These are phyloP conservation scores for Amblyraja radiata DNA, from an alignment of 2,797 vertebrate species.

Conservation along the genomic window DNA sequence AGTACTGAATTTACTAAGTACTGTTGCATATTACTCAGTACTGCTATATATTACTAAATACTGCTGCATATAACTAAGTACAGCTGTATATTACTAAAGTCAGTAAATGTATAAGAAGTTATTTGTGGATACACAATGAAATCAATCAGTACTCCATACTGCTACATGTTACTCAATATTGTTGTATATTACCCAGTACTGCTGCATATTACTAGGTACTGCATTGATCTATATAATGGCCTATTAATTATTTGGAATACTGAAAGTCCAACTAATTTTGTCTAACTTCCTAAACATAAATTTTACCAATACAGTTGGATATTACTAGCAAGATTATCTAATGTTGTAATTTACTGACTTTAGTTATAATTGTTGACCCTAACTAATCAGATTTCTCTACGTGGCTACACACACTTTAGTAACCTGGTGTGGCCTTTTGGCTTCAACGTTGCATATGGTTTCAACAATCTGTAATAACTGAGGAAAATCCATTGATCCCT, in stretches of 20 bases:
- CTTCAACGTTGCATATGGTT: neutral
- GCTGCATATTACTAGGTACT: too few relatives aligned
- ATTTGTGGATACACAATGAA: neutral
- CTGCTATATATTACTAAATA: neutral
- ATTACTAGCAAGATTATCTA: neutral
- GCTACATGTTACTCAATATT: too few relatives aligned
- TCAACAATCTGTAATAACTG: neutral
- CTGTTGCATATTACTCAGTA: too few relatives aligned
- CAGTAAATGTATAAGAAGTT: too few relatives aligned
- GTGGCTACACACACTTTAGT: neutral
- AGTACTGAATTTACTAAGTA: too few relatives aligned
- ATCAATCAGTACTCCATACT: neutral
- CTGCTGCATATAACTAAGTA: neutral
- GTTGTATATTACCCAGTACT: too few relatives aligned
- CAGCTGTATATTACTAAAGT: neutral
- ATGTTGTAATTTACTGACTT: slow-evolving; percentile 24
- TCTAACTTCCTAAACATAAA: neutral
- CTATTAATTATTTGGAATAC: neutral
- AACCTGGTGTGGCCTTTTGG: neutral
- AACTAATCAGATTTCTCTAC: neutral
- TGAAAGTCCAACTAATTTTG: neutral
- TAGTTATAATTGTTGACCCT: neutral
- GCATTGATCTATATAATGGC: neutral
- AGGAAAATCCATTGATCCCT: neutral
- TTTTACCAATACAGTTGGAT: neutral